These are phyloP conservation scores for Hirudo medicinalis DNA, from an alignment of 1,140 invertebrate genomes.

Conservation along the genomic window DNA sequence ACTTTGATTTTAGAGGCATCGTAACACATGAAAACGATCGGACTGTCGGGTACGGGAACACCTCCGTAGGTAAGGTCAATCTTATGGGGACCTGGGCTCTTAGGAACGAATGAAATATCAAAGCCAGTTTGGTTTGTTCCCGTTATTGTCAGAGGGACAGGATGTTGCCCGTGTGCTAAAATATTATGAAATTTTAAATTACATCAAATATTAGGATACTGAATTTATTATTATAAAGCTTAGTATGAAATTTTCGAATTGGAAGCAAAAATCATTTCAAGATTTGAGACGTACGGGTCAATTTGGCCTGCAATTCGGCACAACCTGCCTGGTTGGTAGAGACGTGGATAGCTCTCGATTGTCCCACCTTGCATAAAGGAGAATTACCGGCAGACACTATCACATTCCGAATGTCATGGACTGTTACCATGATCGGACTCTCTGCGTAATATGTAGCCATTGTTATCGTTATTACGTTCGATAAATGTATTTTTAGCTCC, in stretches of 20 bases:
- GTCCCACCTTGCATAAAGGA: constrained; percentile 14
- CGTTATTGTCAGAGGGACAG: neutral
- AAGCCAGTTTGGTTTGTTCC: constrained; percentile 13
- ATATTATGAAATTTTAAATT: neutral
- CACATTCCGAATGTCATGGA: constrained; percentile 19
- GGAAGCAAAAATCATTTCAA: too few relatives aligned
- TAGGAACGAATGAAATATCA: constrained; percentile 55
- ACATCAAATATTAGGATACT: neutral
- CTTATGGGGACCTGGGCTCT: constrained; percentile 64
- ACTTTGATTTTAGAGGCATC: constrained; percentile 77
- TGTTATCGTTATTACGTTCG: too few relatives aligned
- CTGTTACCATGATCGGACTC: constrained; percentile 20
- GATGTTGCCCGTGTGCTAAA: neutral
- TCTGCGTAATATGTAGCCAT: constrained; percentile 1
- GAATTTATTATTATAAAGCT: neutral
- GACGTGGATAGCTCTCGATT: constrained; percentile 16
- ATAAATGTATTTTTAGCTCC: too few relatives aligned
- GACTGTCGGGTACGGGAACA: constrained; percentile 72
- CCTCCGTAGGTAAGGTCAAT: constrained; percentile 81
- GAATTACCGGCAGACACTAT: constrained; percentile 15
- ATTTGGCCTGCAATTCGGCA: constrained; percentile 7
- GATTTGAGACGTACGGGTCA: neutral
- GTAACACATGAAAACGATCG: constrained; percentile 81
- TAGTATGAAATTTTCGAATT: too few relatives aligned
- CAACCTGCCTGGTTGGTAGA: constrained; percentile 17